Base-by-base conservation (phyloP, 2,888 invertebrate genomes). In the Trachelus troglodyta region DNA sequence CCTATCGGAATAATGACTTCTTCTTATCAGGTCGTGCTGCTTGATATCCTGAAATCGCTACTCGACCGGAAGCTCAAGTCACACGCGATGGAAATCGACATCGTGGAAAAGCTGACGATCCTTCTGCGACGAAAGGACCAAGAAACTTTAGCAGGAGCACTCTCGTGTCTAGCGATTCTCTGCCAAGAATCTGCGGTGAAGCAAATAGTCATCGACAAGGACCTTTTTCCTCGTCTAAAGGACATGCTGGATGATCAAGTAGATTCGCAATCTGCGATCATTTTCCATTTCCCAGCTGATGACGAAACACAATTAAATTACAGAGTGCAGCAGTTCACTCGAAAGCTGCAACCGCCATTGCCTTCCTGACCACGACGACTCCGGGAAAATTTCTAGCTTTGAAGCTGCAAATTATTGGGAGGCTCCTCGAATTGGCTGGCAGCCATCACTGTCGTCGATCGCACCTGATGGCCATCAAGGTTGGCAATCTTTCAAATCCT, bases 31-130 rank as follows among this genome's bases (percentile, higher is more conserved):
- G 73, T 81, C 34, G 79, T 90, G 33, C 90, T 92, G 82, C 84
- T 93, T 79, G 85, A 90, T 79, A 89, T 90, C 0, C 83, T 93
- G 37, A 87, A 87, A 71, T 85, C 84, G 6, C 81, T 93, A 40
- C 89, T 92, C 85, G 90, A 92, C 79, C 88, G 88, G 33, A 83
- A 87, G 37, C 91, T 91, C 33, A 91, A 92, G 84, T 85, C 86
- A 75, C 83, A 89, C 34, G 92, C 91, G 3, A 82, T 92, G 37
- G 87, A 91, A 78, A 81, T 86, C 37, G 88, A 89, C n/a, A 90
- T 86, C 34, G 91, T 92, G 79, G 85, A 88, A 73, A 90, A 88
- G 73, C 85, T 92, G 84, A 79, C 88, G 56, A 79, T 81, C 12
- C 81, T 92, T 74, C 79, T 92, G 74, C 81, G 87, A n/a, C 85